These are phyloP conservation scores for Cheilosia soror DNA, from an alignment of 2,888 invertebrate genomes.

Conservation along the genomic window DNA sequence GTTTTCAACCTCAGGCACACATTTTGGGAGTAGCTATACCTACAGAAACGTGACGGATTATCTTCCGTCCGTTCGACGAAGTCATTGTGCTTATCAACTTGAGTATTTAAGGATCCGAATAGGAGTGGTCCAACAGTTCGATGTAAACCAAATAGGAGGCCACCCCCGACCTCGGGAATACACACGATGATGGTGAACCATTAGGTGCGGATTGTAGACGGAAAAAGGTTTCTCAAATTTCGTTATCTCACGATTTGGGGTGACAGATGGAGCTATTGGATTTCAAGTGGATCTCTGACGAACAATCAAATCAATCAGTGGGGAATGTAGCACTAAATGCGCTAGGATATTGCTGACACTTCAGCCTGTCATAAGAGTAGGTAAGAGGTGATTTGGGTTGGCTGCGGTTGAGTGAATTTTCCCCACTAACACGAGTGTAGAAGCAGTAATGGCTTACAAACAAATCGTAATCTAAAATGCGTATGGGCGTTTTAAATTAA, in stretches of 20 bases:
- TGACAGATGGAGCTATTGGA: conserved; percentile 52
- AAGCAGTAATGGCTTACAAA: conserved; percentile 23
- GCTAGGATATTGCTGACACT: not conserved
- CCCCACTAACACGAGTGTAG: not conserved
- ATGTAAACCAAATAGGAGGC: conserved; percentile 12
- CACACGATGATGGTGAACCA: conserved; percentile 37
- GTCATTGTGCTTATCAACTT: conserved; percentile 31
- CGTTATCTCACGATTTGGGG: conserved; percentile 33
- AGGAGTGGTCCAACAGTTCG: conserved; percentile 24
- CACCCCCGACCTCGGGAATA: not conserved
- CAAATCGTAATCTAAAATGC: not conserved
- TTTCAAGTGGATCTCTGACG: conserved; percentile 49
- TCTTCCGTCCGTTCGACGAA: conserved; percentile 38
- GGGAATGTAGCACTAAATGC: not conserved
- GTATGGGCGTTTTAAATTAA: conserved; percentile 21
- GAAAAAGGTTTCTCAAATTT: conserved; percentile 30
- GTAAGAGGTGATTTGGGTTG: conserved; percentile 33
- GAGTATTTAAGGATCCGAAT: conserved; percentile 24
- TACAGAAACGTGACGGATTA: conserved; percentile 20
- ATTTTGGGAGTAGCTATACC: not conserved
- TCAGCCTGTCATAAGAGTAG: conserved; percentile 19
- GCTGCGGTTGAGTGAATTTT: conserved; percentile 43
- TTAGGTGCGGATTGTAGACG: conserved; percentile 35
- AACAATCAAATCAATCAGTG: conserved; percentile 64
- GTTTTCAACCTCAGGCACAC: conserved; percentile 11